Evolutionary conservation across 2,888 invertebrate species (phyloP).

Genomic region (Galeopsomyia nigrocyanea): DNA sequence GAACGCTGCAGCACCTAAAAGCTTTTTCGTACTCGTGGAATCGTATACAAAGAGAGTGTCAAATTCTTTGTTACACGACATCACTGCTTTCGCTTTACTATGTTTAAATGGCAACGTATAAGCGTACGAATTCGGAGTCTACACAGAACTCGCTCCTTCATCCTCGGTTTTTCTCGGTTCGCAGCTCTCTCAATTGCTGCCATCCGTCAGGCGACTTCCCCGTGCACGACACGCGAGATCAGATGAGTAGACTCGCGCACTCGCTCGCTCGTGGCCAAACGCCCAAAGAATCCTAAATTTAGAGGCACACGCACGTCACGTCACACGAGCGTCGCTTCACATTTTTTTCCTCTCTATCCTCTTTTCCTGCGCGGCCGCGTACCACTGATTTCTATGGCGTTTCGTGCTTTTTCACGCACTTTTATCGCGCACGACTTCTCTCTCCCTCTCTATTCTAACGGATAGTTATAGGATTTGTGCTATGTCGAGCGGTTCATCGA

Average conservation of each 20-base stretch:
- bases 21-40: slow-evolving; percentile 51
- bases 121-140: slow-evolving; percentile 50
- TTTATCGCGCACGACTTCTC: slow-evolving; percentile 25
- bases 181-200: slow-evolving; percentile 53
- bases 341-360: neutral
- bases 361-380: neutral
- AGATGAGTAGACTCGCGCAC: slow-evolving; percentile 32
- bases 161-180: slow-evolving; percentile 14
- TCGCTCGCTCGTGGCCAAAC: slow-evolving; percentile 12
- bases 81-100: slow-evolving; percentile 27
- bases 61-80: slow-evolving; percentile 7
- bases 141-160: neutral
- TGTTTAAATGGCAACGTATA: slow-evolving; percentile 22
- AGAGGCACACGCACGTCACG: slow-evolving; percentile 8
- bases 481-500: neutral
- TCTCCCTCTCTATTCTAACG: too few relatives aligned
- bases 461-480: neutral
- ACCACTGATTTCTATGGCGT: slow-evolving; percentile 18
- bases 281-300: slow-evolving; percentile 37
- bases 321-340: neutral
- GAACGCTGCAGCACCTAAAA: slow-evolving; percentile 50
- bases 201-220: slow-evolving; percentile 55
- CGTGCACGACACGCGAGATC: slow-evolving; percentile 45
- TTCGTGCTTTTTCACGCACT: slow-evolving; percentile 14
- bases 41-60: neutral